Base-by-base conservation (phyloP, 2,113 vertebrate genomes). In the Nerophis ophidion region DNA sequence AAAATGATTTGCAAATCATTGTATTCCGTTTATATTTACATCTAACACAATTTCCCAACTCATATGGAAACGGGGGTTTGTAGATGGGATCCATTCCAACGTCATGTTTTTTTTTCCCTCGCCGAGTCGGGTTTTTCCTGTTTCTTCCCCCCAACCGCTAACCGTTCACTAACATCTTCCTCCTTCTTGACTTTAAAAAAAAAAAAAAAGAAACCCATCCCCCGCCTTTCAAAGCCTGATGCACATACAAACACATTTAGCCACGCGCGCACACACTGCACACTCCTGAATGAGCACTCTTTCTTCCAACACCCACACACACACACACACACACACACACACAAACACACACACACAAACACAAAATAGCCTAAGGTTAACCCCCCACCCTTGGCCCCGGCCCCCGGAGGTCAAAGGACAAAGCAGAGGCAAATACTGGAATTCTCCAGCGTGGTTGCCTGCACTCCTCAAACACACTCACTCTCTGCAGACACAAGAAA, bases 371-470 rank as follows among this genome's bases (percentile, higher is more conserved):
- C 72, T 60, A 47, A 72, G 85, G 86, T 87, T 71, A 86, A 87
- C 85, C 82, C 83, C 26, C 85, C 86, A 66, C 70, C 49, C 68
- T 77, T 48, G 67, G 58, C 71, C 11, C 9, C 68, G 79, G 60
- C 57, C 65, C 19, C 60, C 55, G 77, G 65, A 79, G 83, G 84
- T 88, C 81, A 87, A 79, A 84, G 83, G 81, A 68, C 80, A 85
- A 75, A 81, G 75, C 65, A 45, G 73, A 83, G 77, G 77, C 75
- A 78, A 83, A 77, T 71, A 72, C 65, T 74, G 74, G 82, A 86
- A 86, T 87, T 84, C 82, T 83, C 59, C 64, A 49, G 50, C 57
- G 67, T 75, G 80, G 79, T 77, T 72, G 72, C 71, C 4, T 19
- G 60, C 57, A 46, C 61, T 52, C 56, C 50, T 56, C 52, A 65